Evolutionary conservation across 2,797 vertebrate genomes (phyloP).

Genomic region (Meriones psammophilus): DNA sequence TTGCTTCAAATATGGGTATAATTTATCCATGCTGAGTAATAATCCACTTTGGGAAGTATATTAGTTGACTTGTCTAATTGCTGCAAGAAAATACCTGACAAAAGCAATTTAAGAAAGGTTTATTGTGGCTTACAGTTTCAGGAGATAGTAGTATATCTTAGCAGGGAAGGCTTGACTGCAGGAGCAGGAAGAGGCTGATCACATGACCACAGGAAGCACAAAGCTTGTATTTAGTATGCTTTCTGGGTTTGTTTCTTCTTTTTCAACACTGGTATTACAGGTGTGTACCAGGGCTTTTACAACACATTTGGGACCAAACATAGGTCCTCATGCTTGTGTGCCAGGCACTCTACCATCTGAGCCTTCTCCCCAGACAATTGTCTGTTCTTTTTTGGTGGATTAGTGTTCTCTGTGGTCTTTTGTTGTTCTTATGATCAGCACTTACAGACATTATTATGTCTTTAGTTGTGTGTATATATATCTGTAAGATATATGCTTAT

Average conservation of each 20-base stretch:
- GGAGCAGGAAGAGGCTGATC: neutral
- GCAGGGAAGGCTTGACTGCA: neutral
- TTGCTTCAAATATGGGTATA: conserved; percentile 5
- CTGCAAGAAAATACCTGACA: neutral
- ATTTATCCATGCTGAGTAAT: conserved; percentile 40
- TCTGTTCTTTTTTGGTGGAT: neutral
- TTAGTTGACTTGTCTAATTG: neutral
- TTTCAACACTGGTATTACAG: too few species aligned
- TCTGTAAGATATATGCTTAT: conserved; percentile 32
- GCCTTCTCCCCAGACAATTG: neutral
- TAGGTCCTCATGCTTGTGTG: neutral
- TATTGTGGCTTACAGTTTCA: neutral
- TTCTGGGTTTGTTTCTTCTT: neutral
- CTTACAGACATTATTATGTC: conserved; percentile 5
- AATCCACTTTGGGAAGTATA: conserved; percentile 48
- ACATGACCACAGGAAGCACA: neutral
- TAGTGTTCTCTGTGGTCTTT: neutral
- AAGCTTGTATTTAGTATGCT: neutral
- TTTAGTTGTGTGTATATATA: conserved; percentile 8
- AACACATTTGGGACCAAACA: neutral
- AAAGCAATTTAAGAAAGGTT: neutral
- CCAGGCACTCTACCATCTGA: neutral
- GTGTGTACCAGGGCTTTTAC: too few species aligned
- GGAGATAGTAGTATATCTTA: neutral
- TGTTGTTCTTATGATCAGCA: neutral